phyloP scores from a whole-genome alignment of 1,140 invertebrate genomes.

The Octopus sinensis region DNA sequence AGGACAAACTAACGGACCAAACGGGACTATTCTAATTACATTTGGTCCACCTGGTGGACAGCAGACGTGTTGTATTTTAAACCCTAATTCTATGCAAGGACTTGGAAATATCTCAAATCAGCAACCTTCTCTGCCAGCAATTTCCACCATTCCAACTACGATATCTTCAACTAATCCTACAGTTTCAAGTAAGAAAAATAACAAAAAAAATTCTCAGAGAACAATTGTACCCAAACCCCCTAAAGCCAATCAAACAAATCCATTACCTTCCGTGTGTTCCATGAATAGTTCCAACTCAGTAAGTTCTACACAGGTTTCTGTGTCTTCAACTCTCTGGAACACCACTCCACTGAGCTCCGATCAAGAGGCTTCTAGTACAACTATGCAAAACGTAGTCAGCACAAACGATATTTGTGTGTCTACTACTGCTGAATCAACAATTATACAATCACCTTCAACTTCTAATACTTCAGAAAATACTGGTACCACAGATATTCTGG shows the following conservation, averaged over 20 bases:
- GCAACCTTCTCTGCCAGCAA: background rate
- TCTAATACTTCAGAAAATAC: constrained; percentile 15
- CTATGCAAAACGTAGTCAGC: constrained; percentile 1
- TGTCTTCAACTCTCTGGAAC: background rate
- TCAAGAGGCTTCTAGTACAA: constrained; percentile 9
- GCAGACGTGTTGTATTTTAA: constrained; percentile 42
- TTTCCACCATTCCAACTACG: background rate
- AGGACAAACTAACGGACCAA: constrained; percentile 17
- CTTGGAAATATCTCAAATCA: constrained; percentile 32
- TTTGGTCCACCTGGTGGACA: constrained; percentile 41
- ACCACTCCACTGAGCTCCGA: background rate
- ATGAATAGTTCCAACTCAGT: background rate
- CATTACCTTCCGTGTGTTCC: background rate
- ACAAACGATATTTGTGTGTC: background rate
- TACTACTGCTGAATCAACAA: background rate
- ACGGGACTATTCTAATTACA: constrained; percentile 36
- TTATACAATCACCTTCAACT: constrained; percentile 11
- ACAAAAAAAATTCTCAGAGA: constrained; percentile 7
- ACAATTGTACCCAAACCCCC: constrained; percentile 11
- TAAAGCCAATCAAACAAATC: background rate
- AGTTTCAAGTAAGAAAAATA: background rate
- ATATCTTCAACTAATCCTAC: background rate
- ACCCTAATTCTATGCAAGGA: constrained; percentile 45
- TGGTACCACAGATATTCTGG: constrained; percentile 51
- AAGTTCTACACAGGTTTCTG: constrained; percentile 2